Evolutionary conservation across 2,888 invertebrate genomes (phyloP).

Genomic region (Megaustenia siamemsis): DNA sequence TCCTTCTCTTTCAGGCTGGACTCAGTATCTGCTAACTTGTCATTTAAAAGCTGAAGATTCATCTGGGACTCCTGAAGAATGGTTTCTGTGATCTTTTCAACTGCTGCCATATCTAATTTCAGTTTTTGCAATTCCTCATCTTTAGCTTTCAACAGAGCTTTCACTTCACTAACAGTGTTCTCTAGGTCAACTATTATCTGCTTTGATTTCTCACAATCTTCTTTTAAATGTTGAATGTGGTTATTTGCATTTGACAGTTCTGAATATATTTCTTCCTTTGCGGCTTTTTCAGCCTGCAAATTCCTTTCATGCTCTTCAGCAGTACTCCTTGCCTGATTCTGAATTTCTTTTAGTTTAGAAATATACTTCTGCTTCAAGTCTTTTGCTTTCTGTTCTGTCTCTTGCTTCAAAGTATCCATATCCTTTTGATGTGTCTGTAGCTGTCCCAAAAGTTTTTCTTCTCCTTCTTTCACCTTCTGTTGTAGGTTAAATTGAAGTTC

Average conservation of each 20-base stretch:
- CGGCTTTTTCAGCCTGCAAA: constrained; percentile 60
- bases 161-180: constrained; percentile 57
- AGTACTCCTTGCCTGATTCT: constrained; percentile 58
- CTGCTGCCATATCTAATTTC: constrained; percentile 36
- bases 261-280: constrained; percentile 66
- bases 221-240: constrained; percentile 68
- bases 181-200: constrained; percentile 69
- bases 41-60: constrained; percentile 29
- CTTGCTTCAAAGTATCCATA: constrained; percentile 60
- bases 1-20: constrained; percentile 38
- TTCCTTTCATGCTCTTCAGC: constrained; percentile 58
- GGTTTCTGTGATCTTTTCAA: constrained; percentile 15
- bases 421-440: constrained; percentile 59
- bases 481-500: constrained; percentile 64
- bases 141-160: constrained; percentile 56
- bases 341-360: constrained; percentile 71
- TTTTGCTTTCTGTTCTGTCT: constrained; percentile 65
- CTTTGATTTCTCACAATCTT: constrained; percentile 59
- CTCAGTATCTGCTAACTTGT: constrained; percentile 45
- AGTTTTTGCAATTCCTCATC: constrained; percentile 50
- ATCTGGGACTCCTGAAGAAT: constrained; percentile 25
- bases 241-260: constrained; percentile 71
- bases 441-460: constrained; percentile 58
- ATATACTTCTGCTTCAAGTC: constrained; percentile 73
- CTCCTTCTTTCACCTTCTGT: constrained; percentile 65